These are phyloP conservation scores for Drosophila algonquin DNA, from an alignment of 2,888 invertebrate genomes.

Conservation along the genomic window DNA sequence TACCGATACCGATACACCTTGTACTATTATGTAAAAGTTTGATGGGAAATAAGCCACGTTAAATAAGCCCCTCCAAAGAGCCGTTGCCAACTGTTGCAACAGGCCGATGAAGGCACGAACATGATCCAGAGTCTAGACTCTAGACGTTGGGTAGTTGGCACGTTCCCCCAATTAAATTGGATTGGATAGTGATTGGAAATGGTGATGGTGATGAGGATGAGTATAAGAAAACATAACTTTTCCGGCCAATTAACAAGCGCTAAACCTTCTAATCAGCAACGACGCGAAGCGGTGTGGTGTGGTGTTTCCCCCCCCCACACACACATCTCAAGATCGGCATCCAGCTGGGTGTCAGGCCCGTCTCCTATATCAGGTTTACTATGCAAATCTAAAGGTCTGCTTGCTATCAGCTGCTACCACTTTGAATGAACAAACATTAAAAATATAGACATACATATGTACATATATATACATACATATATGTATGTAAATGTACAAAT, in stretches of 20 bases:
- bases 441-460: neutral
- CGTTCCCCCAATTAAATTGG: slow-evolving; percentile 42
- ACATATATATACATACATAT: neutral
- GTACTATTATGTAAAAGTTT: neutral
- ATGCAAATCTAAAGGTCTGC: slow-evolving; percentile 24
- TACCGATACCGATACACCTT: neutral
- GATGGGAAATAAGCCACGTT: neutral
- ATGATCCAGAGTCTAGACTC: neutral
- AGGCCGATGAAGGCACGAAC: neutral
- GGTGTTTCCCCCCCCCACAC: neutral
- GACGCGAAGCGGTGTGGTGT: neutral
- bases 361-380: slow-evolving; percentile 27
- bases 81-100: slow-evolving; percentile 15
- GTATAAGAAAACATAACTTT: slow-evolving; percentile 37
- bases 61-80: neutral
- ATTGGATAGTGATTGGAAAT: too few relatives aligned
- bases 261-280: slow-evolving; percentile 47
- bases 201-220: neutral
- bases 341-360: slow-evolving; percentile 15
- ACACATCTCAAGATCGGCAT: neutral
- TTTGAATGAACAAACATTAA: slow-evolving; percentile 6
- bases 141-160: slow-evolving; percentile 43
- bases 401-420: neutral
- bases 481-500: neutral
- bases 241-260: slow-evolving; percentile 38